Conservation (phyloP, 1,140 invertebrate genomes). For the Dendrolimus kikuchii region DNA sequence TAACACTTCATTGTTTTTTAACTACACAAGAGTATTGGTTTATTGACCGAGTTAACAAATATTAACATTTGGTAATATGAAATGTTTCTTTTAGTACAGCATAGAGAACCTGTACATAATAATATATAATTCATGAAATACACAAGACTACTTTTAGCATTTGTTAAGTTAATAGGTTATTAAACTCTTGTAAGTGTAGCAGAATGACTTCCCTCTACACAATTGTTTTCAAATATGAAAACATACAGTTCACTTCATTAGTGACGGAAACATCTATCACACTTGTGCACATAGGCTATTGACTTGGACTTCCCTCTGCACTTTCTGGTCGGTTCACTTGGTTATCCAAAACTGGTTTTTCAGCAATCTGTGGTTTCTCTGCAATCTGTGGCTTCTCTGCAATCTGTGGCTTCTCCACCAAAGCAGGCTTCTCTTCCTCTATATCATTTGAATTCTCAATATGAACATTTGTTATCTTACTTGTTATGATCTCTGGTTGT, state of each 20-base stretch:
- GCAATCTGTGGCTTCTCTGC: slow-evolving; percentile 32
- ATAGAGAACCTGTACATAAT: too few species aligned
- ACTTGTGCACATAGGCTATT: slow-evolving; percentile 53
- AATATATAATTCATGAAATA: too few species aligned
- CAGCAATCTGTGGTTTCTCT: slow-evolving; percentile 35
- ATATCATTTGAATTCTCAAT: slow-evolving; percentile 31
- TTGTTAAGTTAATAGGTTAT: neutral
- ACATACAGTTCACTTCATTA: slow-evolving; percentile 49
- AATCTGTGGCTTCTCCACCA: slow-evolving; percentile 24
- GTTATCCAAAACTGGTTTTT: slow-evolving; percentile 34
- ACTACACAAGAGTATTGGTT: too few species aligned
- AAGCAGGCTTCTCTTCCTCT: slow-evolving; percentile 7
- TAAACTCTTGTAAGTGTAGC: neutral
- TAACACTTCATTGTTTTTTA: too few species aligned
- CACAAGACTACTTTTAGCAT: too few species aligned
- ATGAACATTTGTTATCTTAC: slow-evolving; percentile 47
- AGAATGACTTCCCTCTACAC: slow-evolving; percentile 26
- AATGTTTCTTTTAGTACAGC: too few species aligned
- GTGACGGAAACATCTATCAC: slow-evolving; percentile 24
- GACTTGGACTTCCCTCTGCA: slow-evolving; percentile 41
- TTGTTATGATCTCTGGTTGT: slow-evolving; percentile 43
- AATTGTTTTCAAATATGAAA: slow-evolving; percentile 59
- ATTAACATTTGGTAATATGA: too few species aligned
- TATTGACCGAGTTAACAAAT: too few species aligned
- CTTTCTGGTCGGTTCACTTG: slow-evolving; percentile 30